Evolutionary conservation across 1,140 invertebrate genomes (phyloP).

Genomic region (Bombus confusus): DNA sequence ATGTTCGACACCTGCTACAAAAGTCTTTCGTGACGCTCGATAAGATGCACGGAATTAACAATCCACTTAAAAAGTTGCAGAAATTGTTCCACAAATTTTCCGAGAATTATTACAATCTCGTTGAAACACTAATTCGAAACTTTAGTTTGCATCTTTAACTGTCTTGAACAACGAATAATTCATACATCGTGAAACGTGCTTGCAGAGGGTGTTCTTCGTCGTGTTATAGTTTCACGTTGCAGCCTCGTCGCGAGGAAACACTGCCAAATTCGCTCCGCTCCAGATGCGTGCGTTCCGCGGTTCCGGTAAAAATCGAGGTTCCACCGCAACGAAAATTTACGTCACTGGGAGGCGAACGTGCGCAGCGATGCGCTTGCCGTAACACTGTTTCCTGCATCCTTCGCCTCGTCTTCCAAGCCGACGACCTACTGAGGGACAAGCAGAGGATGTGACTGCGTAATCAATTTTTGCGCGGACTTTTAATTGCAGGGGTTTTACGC

Average conservation of each 20-base stretch:
- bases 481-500: slow-evolving; percentile 4
- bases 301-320: slow-evolving; percentile 7
- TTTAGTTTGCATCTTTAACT: background rate
- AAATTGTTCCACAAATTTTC: no score
- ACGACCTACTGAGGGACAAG: background rate
- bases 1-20: no score
- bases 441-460: slow-evolving; percentile 45
- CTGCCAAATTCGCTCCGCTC: slow-evolving; percentile 23
- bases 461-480: slow-evolving; percentile 37
- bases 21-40: no score
- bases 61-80: no score
- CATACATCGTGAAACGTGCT: no score
- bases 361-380: slow-evolving; percentile 28
- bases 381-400: slow-evolving; percentile 39
- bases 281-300: slow-evolving; percentile 10
- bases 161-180: background rate
- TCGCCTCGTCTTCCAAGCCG: slow-evolving; percentile 10
- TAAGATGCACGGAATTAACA: no score
- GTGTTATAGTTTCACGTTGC: no score
- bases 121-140: background rate
- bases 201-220: background rate
- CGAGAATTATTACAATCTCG: no score
- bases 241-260: no score
- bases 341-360: slow-evolving; percentile 13
- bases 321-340: slow-evolving; percentile 21